Evolutionary conservation across 2,113 vertebrate genomes (phyloP), one percentile per base, ranked within the genome.

Genomic region (Oncorhynchus gorbuscha): DNA sequence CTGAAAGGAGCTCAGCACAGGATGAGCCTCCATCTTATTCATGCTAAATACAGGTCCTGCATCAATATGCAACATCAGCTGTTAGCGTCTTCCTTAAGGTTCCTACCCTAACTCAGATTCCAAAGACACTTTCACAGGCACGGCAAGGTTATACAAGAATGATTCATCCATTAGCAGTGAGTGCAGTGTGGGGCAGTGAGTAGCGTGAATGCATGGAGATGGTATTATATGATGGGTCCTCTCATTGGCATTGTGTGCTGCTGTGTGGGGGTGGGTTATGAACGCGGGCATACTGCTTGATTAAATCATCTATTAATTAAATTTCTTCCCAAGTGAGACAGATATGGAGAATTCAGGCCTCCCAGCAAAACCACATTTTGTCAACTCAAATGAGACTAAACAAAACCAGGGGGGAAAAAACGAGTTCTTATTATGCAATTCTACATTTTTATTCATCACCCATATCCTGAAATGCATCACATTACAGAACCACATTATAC

Each of bases 11-110:
- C 67, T 62, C 58, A 49, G 49, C 64, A 55, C 65, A 6, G 24
- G 79, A 45, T 51, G 76, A 83, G 24, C 71, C 73, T 62, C 70
- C 79, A 77, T 77, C 78, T 76, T 81, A 80, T 78, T 55, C 59
- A 28, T 75, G 81, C 73, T 69, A 49, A 65, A 55, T 67, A 77
- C 79, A 22, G 59, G 59, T 2, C 75, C 82, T 85, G 81, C 76
- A 88, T 91, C 85, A 87, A 81, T 86, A 88, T 89, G 84, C 86
- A 67, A 76, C 71, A 28, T 86, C 86, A 85, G 83, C 87, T 69
- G 69, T 64, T 85, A 77, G 61, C 75, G n/a, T 45, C 75, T 58
- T 62, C 20, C 64, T n/a, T 48, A 39, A 35, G 13, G 30, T 28
- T 39, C 49, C 30, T 28, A 16, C n/a, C 68, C 35, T 74, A 45